Evolutionary conservation across 2,797 vertebrate genomes (phyloP).

Genomic region (Syncerus caffer): DNA sequence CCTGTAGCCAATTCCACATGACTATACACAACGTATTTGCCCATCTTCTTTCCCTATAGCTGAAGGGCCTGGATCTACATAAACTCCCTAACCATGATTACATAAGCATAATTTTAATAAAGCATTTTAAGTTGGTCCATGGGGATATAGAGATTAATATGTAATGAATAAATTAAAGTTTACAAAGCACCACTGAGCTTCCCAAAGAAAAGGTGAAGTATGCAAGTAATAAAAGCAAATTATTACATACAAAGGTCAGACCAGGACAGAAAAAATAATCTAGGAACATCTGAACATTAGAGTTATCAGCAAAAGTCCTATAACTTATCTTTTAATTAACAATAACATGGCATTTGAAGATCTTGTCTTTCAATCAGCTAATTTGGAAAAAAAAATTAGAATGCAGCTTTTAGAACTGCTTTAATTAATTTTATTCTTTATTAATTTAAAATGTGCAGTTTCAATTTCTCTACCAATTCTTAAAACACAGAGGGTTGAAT

Average conservation of each 20-base stretch:
- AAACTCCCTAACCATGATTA: neutral
- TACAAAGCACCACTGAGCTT: constrained; percentile 35
- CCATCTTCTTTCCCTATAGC: neutral
- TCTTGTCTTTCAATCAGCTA: neutral
- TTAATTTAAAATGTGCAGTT: constrained; percentile 47
- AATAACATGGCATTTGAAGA: constrained; percentile 56
- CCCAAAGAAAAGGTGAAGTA: constrained; percentile 40
- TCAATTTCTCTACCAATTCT: constrained; percentile 36
- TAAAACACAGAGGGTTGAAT: neutral
- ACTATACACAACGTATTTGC: neutral
- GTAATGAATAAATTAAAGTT: constrained; percentile 47
- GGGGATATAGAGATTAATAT: constrained; percentile 25
- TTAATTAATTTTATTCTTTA: constrained; percentile 64
- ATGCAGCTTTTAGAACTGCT: constrained; percentile 40
- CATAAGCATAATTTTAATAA: neutral
- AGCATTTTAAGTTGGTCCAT: neutral
- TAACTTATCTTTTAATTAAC: constrained; percentile 62
- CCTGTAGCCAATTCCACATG: neutral
- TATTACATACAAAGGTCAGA: constrained; percentile 45
- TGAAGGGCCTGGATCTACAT: neutral
- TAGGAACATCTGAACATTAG: neutral
- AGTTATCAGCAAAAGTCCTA: constrained; percentile 3
- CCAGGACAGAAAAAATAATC: constrained; percentile 10
- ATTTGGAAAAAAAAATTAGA: constrained; percentile 18
- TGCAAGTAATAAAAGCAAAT: constrained; percentile 37